phyloP scores from a whole-genome alignment of 2,113 vertebrate genomes.

The Spermophilus dauricus region DNA sequence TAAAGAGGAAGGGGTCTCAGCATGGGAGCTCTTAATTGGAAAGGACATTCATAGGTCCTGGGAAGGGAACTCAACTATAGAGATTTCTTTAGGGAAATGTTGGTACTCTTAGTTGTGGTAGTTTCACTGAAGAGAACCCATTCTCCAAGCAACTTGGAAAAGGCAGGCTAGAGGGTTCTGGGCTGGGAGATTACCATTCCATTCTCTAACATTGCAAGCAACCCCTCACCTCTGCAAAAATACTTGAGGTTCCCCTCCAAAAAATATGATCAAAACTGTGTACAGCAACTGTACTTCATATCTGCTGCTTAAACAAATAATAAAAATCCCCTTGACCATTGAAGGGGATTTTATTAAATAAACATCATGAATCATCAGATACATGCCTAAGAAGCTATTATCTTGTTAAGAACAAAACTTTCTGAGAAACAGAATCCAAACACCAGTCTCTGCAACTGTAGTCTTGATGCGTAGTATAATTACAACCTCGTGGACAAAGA shows the following conservation, averaged over 20 bases:
- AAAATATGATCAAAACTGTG: not conserved
- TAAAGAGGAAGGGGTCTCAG: not conserved
- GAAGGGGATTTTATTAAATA: not conserved
- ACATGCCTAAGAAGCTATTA: not conserved
- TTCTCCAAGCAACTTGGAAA: not conserved
- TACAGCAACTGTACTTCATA: not conserved
- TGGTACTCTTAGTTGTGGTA: not conserved
- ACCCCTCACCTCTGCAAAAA: not conserved
- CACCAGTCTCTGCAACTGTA: not conserved
- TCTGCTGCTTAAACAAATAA: not conserved
- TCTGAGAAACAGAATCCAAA: not conserved
- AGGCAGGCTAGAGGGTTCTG: not conserved
- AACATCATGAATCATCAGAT: not conserved
- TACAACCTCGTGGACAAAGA: not conserved
- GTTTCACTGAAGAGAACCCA: not conserved
- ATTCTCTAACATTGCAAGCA: not conserved
- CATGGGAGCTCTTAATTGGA: not conserved
- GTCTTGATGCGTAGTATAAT: not conserved
- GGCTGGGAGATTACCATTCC: accelerated
- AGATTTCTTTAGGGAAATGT: not conserved
- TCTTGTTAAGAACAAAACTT: not conserved
- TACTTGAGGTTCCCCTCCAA: not conserved
- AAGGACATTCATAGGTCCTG: not conserved
- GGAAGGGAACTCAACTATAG: not conserved
- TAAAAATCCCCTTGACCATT: not conserved